Evolutionary conservation across 1,140 invertebrate species (phyloP).

Genomic region (Akabosia matsudoensis): DNA sequence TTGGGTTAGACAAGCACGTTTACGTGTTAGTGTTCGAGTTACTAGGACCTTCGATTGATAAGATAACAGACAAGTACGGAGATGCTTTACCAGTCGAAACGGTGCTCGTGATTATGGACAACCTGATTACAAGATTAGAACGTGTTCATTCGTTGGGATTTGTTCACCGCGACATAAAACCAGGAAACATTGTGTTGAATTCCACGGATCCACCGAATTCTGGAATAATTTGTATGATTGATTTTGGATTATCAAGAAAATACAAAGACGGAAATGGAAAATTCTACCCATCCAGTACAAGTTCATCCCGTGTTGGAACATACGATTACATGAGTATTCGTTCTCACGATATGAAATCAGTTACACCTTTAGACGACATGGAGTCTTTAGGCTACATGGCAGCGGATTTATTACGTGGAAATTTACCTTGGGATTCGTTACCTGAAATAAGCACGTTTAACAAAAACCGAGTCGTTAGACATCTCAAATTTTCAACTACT

Average conservation of each 20-base stretch:
- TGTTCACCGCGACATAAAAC: constrained; percentile 62
- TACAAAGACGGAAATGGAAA: not conserved
- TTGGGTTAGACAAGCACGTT: too few species aligned
- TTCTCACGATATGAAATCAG: not conserved
- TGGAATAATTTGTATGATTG: too few species aligned
- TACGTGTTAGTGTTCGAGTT: constrained; percentile 61
- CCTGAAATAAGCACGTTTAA: too few species aligned
- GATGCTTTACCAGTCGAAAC: constrained; percentile 65
- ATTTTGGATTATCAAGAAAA: not conserved
- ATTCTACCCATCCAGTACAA: not conserved
- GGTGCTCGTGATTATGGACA: constrained; percentile 64
- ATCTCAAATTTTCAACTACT: too few species aligned
- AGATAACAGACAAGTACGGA: constrained; percentile 66
- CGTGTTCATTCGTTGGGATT: constrained; percentile 64
- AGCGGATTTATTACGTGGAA: not conserved
- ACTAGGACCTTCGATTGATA: constrained; percentile 63
- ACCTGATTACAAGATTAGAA: constrained; percentile 56
- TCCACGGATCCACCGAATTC: too few species aligned
- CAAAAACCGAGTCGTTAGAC: too few species aligned
- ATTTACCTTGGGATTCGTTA: not conserved
- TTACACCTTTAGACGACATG: not conserved
- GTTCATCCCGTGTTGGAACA: not conserved
- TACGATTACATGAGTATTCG: not conserved
- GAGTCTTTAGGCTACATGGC: not conserved
- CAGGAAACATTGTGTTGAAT: constrained; percentile 69